A percentile compares a stretch with the other conserved stretches of the same genome.
phyloP scores from a whole-genome alignment of 2,888 invertebrate genomes.

The Torymus auratus region DNA sequence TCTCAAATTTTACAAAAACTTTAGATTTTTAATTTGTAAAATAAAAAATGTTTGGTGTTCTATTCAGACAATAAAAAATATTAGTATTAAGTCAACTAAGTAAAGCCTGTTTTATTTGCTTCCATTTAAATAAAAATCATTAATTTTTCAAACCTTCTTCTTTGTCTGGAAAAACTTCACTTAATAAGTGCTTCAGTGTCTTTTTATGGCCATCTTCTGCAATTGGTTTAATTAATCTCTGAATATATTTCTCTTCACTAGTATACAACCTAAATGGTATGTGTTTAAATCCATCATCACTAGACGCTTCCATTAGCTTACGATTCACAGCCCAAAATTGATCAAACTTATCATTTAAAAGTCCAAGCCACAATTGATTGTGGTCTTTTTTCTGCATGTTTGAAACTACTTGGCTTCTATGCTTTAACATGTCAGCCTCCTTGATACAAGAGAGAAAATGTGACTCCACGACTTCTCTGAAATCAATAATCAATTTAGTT shows the following conservation, averaged over 20 bases:
- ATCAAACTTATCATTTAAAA: slow-evolving; percentile 98
- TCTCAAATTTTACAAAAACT: no score
- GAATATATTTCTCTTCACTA: slow-evolving; percentile 83
- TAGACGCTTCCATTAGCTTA: slow-evolving; percentile 92
- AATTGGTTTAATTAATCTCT: slow-evolving; percentile 87
- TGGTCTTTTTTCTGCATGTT: slow-evolving; percentile 98
- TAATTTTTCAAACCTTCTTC: slow-evolving; percentile 71
- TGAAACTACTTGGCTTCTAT: slow-evolving; percentile 91
- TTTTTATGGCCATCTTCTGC: slow-evolving; percentile 85
- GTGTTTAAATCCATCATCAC: slow-evolving; percentile 89
- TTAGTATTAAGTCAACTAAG: no score
- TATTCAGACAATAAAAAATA: not conserved
- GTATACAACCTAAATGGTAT: slow-evolving; percentile 92
- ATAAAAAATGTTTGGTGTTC: no score
- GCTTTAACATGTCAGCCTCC: slow-evolving; percentile 99
- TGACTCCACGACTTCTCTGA: slow-evolving; percentile 92
- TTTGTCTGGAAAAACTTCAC: slow-evolving; percentile 83
- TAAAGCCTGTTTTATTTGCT: no score
- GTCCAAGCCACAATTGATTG: slow-evolving; percentile 95
- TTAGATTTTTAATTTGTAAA: no score
- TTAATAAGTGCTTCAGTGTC: slow-evolving; percentile 84
- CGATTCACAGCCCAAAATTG: slow-evolving; percentile 99
- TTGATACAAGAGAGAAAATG: slow-evolving; percentile 97
- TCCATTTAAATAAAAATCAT: no score
- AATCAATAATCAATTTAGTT: no score